Conservation (phyloP, 2,797 vertebrate species). For the Pipistrellus pygmaeus region DNA sequence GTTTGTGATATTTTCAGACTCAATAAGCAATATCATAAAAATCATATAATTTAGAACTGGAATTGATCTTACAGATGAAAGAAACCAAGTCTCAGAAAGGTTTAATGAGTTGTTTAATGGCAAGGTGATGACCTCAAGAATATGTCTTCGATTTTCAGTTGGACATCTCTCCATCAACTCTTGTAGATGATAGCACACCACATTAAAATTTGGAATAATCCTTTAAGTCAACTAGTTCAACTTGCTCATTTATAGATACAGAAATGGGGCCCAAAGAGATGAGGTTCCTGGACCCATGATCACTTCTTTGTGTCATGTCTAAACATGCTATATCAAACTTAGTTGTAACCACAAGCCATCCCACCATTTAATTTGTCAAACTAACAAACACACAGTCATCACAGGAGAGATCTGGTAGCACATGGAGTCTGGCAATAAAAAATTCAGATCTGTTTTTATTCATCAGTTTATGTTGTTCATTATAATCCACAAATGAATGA, state of each 20-base stretch:
- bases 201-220: neutral
- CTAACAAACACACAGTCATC: neutral
- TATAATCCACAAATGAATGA: too few relatives aligned
- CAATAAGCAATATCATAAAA: constrained; percentile 66
- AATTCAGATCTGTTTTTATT: neutral
- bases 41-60: constrained; percentile 12
- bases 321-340: constrained; percentile 9
- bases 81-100: neutral
- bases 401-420: neutral
- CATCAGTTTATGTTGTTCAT: too few relatives aligned
- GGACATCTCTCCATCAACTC: neutral
- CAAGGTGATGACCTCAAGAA: neutral
- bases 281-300: neutral
- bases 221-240: neutral
- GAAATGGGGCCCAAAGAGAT: neutral
- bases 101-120: constrained; percentile 31
- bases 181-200: neutral
- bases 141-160: neutral
- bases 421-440: neutral
- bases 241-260: neutral
- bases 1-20: constrained; percentile 72
- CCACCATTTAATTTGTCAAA: constrained; percentile 1
- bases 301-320: neutral
- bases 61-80: neutral
- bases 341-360: neutral